Base-by-base conservation (phyloP, 1,140 invertebrate species). In the Nebria ingens region DNA sequence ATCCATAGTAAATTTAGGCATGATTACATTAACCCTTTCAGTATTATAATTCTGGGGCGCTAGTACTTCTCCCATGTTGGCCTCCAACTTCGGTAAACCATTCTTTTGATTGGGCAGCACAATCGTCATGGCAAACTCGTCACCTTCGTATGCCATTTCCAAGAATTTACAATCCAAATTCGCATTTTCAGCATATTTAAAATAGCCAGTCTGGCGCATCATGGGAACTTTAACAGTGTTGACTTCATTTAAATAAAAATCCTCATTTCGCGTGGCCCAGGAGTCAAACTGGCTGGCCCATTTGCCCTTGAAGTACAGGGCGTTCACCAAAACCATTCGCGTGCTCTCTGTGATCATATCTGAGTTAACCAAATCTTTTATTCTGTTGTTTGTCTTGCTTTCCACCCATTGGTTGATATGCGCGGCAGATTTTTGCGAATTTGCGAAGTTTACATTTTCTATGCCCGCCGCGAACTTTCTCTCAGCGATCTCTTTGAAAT, bases 231-330 rank as follows among this genome's bases (percentile, higher is more conserved):
- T 68, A 0, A 62, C 67, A 11, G 53, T 20, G 6, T 62, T 34
- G 4, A 63, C 61, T 25, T 65, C 53, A 19, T 54, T 59, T 22
- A 55, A 59, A 56, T 70, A 51, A 74, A 62, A 64, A 70, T 61
- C 67, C 80, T 85, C 21, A 66, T 67, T 58, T 62, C 64, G 1
- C 65, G 67, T 42, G 52, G 58, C 0, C 78, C 83, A 1, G 57
- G 51, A 1, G 64, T 64, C 61, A 59, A 88, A 87, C 38, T 74
- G 67, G 9, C 66, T 69, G 50, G 71, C 59, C 85, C 85, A 87
- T 38, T 70, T 71, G 21, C 82, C 85, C 20, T 90, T 91, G 69
- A 93, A 93, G 67, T 93, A 89, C 21, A 93, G 73, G 12, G 88
- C 87, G 71, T 93, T 93, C 0, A 89, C 71, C 1, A 93, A 71